Evolutionary conservation across 2,888 invertebrate genomes (phyloP).

Genomic region (Clostera curtula): DNA sequence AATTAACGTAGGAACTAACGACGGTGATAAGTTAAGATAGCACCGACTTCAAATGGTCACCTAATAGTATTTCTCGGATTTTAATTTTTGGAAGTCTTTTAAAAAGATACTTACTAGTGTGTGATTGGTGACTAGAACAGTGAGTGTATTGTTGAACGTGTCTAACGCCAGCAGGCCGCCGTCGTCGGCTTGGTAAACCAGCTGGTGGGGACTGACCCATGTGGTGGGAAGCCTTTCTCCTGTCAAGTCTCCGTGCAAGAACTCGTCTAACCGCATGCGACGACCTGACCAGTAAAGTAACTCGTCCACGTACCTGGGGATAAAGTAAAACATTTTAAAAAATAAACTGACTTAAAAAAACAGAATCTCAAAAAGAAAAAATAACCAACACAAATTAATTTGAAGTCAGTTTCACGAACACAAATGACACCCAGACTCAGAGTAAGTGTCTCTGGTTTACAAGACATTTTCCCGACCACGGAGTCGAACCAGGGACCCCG

Average conservation of each 20-base stretch:
- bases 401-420: no score
- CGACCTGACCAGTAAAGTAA: conserved; percentile 91
- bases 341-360: no score
- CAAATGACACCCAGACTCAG: no score
- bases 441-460: no score
- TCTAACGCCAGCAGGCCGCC: conserved; percentile 87
- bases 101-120: conserved; percentile 80
- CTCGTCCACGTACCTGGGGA: conserved; percentile 87
- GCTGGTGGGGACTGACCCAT: conserved; percentile 88
- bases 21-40: no score
- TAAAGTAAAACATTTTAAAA: conserved; percentile 1
- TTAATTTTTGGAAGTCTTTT: background rate
- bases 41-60: no score
- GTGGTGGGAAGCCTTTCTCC: conserved; percentile 84
- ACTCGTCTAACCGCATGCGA: conserved; percentile 89
- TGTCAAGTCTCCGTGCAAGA: conserved; percentile 84
- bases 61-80: conserved; percentile 10
- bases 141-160: conserved; percentile 85
- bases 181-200: conserved; percentile 91
- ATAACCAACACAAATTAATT: no score
- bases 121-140: conserved; percentile 89
- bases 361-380: no score
- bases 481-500: no score
- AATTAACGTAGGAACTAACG: no score
- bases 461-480: no score